Evolutionary conservation across 2,888 invertebrate genomes (phyloP).

Genomic region (Dexiosoma caninum): DNA sequence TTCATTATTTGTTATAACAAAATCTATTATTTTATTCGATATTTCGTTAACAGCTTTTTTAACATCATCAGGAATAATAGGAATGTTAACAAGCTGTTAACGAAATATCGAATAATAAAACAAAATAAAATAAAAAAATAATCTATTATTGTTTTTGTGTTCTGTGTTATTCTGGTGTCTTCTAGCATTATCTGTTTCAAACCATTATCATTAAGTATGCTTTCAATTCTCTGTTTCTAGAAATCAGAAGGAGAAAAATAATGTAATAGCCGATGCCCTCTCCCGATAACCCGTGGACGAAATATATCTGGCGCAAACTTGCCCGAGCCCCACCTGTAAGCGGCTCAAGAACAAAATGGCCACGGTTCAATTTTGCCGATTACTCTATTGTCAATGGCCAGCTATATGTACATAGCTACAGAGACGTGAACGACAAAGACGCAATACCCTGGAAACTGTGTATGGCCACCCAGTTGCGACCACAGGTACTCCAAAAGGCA

Average conservation of each 20-base stretch:
- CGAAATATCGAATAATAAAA: no score
- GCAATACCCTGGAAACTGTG: background rate
- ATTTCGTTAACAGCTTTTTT: no score
- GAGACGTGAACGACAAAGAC: background rate
- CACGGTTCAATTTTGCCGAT: background rate
- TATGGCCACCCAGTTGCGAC: background rate
- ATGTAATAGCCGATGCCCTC: background rate
- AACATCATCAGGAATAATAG: no score
- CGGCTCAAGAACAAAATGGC: background rate
- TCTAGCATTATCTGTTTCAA: no score
- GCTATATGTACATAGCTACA: background rate
- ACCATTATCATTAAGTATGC: no score
- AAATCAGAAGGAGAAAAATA: background rate
- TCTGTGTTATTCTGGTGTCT: no score
- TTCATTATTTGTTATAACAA: no score
- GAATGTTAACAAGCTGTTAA: no score
- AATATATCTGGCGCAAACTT: background rate
- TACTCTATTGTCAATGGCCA: background rate
- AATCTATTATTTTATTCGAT: no score
- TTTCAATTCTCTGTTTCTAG: background rate
- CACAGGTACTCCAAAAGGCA: no score
- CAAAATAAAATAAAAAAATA: no score
- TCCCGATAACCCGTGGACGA: background rate
- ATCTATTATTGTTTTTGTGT: no score
- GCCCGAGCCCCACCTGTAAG: background rate